phyloP scores from a whole-genome alignment of 2,888 invertebrate species.

The Drosophila fungiperda region DNA sequence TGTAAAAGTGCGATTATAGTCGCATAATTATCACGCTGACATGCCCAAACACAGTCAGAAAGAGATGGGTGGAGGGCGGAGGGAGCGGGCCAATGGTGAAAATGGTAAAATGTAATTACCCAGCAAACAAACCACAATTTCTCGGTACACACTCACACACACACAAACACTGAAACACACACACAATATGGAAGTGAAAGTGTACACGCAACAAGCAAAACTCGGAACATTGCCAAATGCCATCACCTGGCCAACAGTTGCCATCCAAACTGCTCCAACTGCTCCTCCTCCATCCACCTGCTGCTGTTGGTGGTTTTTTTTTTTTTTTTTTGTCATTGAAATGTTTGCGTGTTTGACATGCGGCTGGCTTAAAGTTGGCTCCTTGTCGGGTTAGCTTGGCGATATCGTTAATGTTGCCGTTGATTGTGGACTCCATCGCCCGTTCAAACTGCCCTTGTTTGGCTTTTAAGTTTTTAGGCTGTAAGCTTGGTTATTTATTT shows the following conservation, averaged over 20 bases:
- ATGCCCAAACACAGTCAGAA: conserved; percentile 58
- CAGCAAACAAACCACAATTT: conserved; percentile 80
- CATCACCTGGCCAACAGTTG: conserved; percentile 44
- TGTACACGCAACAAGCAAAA: conserved; percentile 80
- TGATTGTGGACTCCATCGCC: conserved; percentile 56
- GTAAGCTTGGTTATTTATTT: conserved; percentile 77
- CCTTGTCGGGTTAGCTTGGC: conserved; percentile 59
- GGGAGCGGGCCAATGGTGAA: conserved; percentile 50
- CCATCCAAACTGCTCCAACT: conserved; percentile 24
- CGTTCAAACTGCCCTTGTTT: conserved; percentile 15
- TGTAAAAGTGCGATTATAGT: conserved; percentile 81
- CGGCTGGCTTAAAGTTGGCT: conserved; percentile 67
- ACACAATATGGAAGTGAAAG: conserved; percentile 75
- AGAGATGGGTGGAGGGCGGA: not conserved
- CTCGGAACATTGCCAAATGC: conserved; percentile 62
- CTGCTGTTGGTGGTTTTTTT: conserved; percentile 36
- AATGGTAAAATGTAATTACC: conserved; percentile 79
- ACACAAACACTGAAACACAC: conserved; percentile 18
- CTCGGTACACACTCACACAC: conserved; percentile 67
- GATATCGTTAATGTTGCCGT: conserved; percentile 78
- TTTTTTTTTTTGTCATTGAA: conserved; percentile 62
- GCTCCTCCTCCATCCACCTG: conserved; percentile 9
- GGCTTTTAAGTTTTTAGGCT: conserved; percentile 35
- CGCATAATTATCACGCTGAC: conserved; percentile 82
- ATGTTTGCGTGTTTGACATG: conserved; percentile 77